Evolutionary conservation across 2,113 vertebrate species (phyloP).

Genomic region (Irena cyanogastra): DNA sequence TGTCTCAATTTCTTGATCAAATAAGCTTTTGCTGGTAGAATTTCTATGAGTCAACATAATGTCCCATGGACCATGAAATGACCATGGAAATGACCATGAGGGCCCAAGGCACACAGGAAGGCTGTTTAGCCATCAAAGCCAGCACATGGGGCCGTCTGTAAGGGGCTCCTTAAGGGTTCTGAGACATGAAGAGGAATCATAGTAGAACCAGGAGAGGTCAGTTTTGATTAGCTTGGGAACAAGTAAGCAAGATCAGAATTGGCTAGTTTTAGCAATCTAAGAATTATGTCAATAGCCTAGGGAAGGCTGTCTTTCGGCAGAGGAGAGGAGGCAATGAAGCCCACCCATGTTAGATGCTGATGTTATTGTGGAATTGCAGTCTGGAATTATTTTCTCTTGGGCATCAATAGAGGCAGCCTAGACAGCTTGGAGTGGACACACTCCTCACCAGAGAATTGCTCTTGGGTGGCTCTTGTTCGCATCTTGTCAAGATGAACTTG

Average conservation of each 20-base stretch:
- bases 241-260: neutral
- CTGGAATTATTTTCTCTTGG: neutral
- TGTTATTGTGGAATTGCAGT: neutral
- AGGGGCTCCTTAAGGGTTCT: neutral
- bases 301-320: neutral
- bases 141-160: neutral
- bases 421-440: neutral
- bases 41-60: neutral
- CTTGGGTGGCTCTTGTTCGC: neutral
- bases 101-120: neutral
- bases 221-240: neutral
- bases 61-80: too few relatives aligned
- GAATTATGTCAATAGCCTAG: neutral
- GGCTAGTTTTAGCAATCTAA: conserved; percentile 9
- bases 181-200: neutral
- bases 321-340: neutral
- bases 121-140: neutral
- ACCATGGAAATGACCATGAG: neutral
- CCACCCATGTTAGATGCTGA: neutral
- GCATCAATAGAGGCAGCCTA: neutral
- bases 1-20: neutral
- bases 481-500: neutral
- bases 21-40: neutral
- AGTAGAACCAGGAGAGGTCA: neutral
- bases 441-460: neutral